These are phyloP conservation scores for Agrochola macilenta DNA, from an alignment of 2,888 invertebrate genomes.

Conservation along the genomic window DNA sequence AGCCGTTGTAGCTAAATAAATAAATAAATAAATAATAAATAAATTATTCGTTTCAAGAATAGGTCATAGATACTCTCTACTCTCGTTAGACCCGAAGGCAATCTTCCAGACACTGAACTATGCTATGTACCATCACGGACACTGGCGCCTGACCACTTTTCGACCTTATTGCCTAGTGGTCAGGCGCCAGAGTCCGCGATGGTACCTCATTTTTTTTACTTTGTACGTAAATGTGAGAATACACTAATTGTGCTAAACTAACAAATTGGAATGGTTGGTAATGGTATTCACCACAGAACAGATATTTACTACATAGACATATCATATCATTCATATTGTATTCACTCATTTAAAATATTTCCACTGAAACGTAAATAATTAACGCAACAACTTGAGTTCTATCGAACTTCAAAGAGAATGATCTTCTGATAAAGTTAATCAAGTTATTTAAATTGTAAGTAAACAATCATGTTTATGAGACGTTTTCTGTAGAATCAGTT, in stretches of 20 bases:
- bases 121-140: background rate
- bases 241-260: slow-evolving; percentile 34
- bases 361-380: slow-evolving; percentile 18
- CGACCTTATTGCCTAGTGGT: no score
- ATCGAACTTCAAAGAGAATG: background rate
- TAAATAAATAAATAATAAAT: no score
- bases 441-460: background rate
- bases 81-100: background rate
- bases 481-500: background rate
- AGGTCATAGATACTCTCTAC: no score
- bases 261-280: slow-evolving; percentile 29
- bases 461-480: background rate
- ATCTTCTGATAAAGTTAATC: background rate
- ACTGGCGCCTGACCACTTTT: no score
- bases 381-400: background rate
- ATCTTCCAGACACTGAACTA: background rate
- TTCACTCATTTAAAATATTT: slow-evolving; percentile 32
- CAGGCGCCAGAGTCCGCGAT: no score
- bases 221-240: slow-evolving; percentile 1
- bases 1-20: no score
- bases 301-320: no score
- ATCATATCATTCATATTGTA: no score
- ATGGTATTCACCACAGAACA: background rate
- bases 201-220: background rate
- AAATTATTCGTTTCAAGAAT: no score